Conservation (phyloP, 2,113 vertebrate species). For the Myrmophylax atrothorax region DNA sequence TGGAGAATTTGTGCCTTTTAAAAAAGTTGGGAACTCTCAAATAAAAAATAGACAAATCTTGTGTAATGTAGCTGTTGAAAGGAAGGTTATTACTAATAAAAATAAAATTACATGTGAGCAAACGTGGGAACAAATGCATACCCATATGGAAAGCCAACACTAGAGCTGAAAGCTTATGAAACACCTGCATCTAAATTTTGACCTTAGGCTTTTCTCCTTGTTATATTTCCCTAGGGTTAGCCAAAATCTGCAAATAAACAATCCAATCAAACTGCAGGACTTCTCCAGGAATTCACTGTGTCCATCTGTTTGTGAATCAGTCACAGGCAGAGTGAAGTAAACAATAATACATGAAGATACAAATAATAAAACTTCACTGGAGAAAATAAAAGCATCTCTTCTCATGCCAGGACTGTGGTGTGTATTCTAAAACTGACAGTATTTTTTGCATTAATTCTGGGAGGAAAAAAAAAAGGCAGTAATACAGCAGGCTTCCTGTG, state of each 20-base stretch:
- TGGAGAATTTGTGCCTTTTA: not conserved
- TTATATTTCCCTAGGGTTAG: conserved; percentile 47
- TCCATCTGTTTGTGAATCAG: conserved; percentile 66
- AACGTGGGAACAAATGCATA: conserved; percentile 16
- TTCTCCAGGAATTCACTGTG: conserved; percentile 56
- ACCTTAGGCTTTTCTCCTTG: conserved; percentile 55
- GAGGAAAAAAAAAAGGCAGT: not conserved
- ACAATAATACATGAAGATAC: conserved; percentile 45
- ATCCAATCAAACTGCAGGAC: conserved; percentile 46
- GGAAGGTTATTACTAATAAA: conserved; percentile 32
- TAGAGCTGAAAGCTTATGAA: conserved; percentile 31
- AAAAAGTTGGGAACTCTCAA: not conserved
- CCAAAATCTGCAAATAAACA: conserved; percentile 63
- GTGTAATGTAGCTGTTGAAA: not conserved
- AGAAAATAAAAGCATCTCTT: not conserved
- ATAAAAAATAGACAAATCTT: not conserved
- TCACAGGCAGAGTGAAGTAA: conserved; percentile 39
- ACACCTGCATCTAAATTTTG: conserved; percentile 62
- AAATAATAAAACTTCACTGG: conserved; percentile 35
- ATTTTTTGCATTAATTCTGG: not conserved
- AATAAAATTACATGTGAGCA: not conserved
- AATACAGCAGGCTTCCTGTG: not conserved
- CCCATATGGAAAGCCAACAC: conserved; percentile 36
- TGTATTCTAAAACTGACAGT: not conserved
- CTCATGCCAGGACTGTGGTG: not conserved